Evolutionary conservation across 2,797 vertebrate species (phyloP).

Genomic region (Oophaga sylvatica): DNA sequence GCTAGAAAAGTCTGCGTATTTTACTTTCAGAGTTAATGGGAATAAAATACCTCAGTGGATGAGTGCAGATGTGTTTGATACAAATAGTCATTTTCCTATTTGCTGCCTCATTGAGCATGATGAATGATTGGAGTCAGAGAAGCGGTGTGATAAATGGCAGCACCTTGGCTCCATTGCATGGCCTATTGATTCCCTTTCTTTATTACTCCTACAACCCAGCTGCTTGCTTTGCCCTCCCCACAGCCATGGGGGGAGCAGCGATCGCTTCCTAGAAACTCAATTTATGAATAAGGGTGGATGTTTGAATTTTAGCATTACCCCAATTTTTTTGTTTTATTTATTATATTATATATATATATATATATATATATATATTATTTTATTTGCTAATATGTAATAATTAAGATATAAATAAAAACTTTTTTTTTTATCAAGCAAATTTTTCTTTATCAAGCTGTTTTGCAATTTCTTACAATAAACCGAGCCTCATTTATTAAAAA

Average conservation of each 20-base stretch:
- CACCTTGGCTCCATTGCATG: slow-evolving; percentile 99
- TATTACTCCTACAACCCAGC: slow-evolving; percentile 99
- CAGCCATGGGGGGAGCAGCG: slow-evolving; percentile 76
- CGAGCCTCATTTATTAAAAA: slow-evolving; percentile 57
- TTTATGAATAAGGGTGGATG: slow-evolving; percentile 84
- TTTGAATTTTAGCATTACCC: slow-evolving; percentile 78
- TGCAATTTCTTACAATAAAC: slow-evolving; percentile 18
- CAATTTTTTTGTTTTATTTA: slow-evolving; percentile 61
- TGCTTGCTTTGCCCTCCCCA: slow-evolving; percentile 96
- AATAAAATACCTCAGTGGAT: slow-evolving; percentile 99
- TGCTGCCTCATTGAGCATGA: slow-evolving; percentile 99
- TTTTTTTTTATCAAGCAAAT: not conserved
- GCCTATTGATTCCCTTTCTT: slow-evolving; percentile 99
- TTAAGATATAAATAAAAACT: not conserved
- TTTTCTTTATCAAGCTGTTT: not conserved
- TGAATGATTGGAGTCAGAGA: slow-evolving; percentile 99
- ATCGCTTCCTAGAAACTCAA: slow-evolving; percentile 86
- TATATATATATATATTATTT: slow-evolving; percentile 66
- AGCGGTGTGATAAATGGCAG: slow-evolving; percentile 99
- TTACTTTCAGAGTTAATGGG: slow-evolving; percentile 99
- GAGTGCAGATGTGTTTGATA: slow-evolving; percentile 99
- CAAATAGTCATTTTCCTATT: slow-evolving; percentile 99
- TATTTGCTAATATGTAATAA: slow-evolving; percentile 63
- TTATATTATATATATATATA: slow-evolving; percentile 63
- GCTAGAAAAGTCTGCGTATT: slow-evolving; percentile 98